A percentile compares a stretch with the other conserved stretches of the same genome.
Evolutionary conservation across 2,113 vertebrate species (phyloP).

Genomic region (Collichthys lucidus): DNA sequence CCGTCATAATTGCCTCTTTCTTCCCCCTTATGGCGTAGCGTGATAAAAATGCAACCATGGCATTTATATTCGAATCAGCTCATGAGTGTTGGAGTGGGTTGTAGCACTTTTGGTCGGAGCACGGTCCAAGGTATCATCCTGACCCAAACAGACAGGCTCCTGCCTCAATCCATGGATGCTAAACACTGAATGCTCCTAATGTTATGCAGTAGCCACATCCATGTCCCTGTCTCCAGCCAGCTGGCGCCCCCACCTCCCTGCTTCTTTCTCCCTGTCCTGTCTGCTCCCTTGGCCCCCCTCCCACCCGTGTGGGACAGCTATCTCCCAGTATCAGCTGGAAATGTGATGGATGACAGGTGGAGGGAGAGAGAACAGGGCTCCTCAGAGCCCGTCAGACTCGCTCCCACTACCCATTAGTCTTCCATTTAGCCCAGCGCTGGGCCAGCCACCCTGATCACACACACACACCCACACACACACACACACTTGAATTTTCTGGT

Average conservation of each 20-base stretch:
- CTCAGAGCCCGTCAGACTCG: conserved; percentile 80
- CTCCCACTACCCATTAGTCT: conserved; percentile 81
- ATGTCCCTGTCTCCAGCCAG: conserved; percentile 45
- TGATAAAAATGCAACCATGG: conserved; percentile 7
- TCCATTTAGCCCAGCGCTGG: conserved; percentile 71
- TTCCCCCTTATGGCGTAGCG: neutral
- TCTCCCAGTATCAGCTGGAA: conserved; percentile 79
- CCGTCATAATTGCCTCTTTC: conserved; percentile 27
- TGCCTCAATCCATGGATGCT: conserved; percentile 36
- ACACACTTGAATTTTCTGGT: conserved; percentile 76
- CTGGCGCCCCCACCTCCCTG: conserved; percentile 2
- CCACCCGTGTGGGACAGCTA: conserved; percentile 71
- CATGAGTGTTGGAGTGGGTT: neutral
- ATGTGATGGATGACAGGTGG: conserved; percentile 80
- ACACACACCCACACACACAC: conserved; percentile 12
- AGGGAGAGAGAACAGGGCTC: conserved; percentile 72
- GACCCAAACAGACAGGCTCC: conserved; percentile 38
- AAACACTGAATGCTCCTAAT: conserved; percentile 37
- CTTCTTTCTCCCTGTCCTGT: neutral
- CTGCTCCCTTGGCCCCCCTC: conserved; percentile 33
- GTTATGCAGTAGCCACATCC: conserved; percentile 40
- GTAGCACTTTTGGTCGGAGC: conserved; percentile 5
- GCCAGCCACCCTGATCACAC: conserved; percentile 74
- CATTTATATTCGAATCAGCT: conserved; percentile 15
- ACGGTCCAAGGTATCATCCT: conserved; percentile 19